A percentile compares a stretch with the other conserved stretches of the same genome.
Evolutionary conservation across 2,888 invertebrate genomes (phyloP).

Genomic region (Sthenelais limicola): DNA sequence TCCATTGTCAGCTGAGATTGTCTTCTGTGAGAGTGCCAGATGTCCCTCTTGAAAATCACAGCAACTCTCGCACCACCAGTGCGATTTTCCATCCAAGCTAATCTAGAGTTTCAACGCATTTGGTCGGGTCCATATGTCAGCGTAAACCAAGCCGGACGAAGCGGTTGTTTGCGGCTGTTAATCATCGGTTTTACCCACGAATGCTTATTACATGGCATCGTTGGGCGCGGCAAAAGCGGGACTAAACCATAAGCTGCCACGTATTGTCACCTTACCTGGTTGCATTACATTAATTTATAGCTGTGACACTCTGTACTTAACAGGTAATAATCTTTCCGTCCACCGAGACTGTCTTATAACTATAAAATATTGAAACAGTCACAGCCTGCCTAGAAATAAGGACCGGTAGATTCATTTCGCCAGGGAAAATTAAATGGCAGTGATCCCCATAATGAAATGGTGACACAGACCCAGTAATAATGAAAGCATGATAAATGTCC

Average conservation of each 20-base stretch:
- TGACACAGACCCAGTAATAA: too few relatives aligned
- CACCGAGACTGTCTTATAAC: too few relatives aligned
- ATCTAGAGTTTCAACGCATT: conserved; percentile 1
- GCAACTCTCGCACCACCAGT: not conserved
- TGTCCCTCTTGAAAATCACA: conserved; percentile 9
- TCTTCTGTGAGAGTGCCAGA: conserved; percentile 13
- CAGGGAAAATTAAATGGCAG: too few relatives aligned
- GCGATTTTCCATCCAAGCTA: not conserved
- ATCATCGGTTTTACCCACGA: not conserved
- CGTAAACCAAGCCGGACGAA: conserved; percentile 8
- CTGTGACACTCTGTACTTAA: too few relatives aligned
- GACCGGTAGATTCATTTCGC: too few relatives aligned
- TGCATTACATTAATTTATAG: conserved; percentile 28
- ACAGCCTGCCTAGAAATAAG: too few relatives aligned
- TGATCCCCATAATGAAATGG: too few relatives aligned
- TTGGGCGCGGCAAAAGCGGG: not conserved
- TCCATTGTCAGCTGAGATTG: not conserved
- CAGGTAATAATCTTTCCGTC: too few relatives aligned
- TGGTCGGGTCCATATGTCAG: not conserved
- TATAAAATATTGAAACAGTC: too few relatives aligned
- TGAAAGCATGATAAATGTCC: too few relatives aligned
- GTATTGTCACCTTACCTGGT: conserved; percentile 11
- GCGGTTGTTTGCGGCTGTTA: not conserved
- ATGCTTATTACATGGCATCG: conserved; percentile 3
- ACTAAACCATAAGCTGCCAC: not conserved